Conservation (phyloP, 1,140 invertebrate genomes). For the Solen grandis region DNA sequence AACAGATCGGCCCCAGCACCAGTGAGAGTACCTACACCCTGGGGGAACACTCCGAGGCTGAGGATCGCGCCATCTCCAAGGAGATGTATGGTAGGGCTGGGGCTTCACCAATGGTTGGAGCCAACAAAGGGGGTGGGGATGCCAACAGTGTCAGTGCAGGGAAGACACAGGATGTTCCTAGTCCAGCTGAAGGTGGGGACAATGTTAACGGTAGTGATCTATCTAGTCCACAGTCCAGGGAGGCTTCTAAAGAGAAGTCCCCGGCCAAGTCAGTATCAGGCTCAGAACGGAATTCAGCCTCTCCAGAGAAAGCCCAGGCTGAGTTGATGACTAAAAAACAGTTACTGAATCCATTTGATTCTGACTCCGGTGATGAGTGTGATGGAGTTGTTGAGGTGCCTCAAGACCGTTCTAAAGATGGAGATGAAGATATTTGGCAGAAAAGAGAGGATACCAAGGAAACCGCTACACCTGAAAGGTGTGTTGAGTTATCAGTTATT, state of each 20-base stretch:
- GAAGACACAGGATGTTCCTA: too few species aligned
- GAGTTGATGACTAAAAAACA: neutral
- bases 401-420: too few species aligned
- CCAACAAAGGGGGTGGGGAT: conserved; percentile 13
- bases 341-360: too few species aligned
- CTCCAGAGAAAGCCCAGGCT: neutral
- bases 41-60: conserved; percentile 89
- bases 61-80: conserved; percentile 86
- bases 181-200: neutral
- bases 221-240: neutral
- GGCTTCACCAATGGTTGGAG: conserved; percentile 64
- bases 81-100: conserved; percentile 87
- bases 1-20: conserved; percentile 82
- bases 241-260: conserved; percentile 37
- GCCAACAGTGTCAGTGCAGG: too few species aligned
- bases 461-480: too few species aligned
- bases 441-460: too few species aligned
- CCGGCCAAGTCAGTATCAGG: conserved; percentile 5
- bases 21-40: conserved; percentile 92
- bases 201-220: neutral
- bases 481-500: too few species aligned
- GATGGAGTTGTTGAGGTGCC: too few species aligned
- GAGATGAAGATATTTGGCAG: neutral
- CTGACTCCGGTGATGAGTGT: too few species aligned
- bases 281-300: conserved; percentile 6